Percentiles rank a stretch among this genome's conserved stretches.
phyloP scores from a whole-genome alignment of 2,113 vertebrate species.

The Peucedramus taeniatus region DNA sequence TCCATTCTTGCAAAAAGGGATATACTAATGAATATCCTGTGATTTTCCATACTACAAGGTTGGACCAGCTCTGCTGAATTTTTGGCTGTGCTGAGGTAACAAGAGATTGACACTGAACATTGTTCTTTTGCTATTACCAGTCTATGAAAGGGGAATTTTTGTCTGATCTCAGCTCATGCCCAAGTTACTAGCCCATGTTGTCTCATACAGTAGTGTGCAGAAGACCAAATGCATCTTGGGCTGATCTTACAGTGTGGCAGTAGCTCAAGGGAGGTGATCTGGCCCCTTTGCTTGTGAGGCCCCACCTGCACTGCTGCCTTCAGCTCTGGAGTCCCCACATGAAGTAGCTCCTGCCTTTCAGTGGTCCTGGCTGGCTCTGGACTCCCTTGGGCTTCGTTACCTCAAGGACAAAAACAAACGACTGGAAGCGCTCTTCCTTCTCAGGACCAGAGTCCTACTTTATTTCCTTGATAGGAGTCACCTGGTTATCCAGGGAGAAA shows the following conservation, averaged over 20 bases:
- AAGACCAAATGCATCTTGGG: not conserved
- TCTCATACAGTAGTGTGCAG: not conserved
- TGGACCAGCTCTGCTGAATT: not conserved
- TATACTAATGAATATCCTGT: not conserved
- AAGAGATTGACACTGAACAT: not conserved
- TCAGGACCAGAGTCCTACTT: too few relatives aligned
- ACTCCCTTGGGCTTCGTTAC: too few relatives aligned
- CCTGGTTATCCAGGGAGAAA: too few relatives aligned
- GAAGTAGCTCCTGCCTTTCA: too few relatives aligned
- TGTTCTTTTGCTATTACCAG: not conserved
- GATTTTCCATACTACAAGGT: not conserved
- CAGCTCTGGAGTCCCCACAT: not conserved
- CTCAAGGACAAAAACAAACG: too few relatives aligned
- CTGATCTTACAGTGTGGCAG: not conserved
- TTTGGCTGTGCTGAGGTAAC: not conserved
- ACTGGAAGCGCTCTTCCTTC: too few relatives aligned
- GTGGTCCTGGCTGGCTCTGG: too few relatives aligned
- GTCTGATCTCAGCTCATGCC: not conserved
- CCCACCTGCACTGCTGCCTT: not conserved
- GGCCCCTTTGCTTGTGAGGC: not conserved
- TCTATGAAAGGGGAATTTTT: not conserved
- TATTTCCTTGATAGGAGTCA: too few relatives aligned
- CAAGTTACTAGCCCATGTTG: not conserved
- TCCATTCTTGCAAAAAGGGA: not conserved
- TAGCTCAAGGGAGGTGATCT: not conserved